A percentile compares a stretch with the other conserved stretches of the same genome.
Evolutionary conservation across 1,140 invertebrate species (phyloP).

Genomic region (Temnothorax longispinosus): DNA sequence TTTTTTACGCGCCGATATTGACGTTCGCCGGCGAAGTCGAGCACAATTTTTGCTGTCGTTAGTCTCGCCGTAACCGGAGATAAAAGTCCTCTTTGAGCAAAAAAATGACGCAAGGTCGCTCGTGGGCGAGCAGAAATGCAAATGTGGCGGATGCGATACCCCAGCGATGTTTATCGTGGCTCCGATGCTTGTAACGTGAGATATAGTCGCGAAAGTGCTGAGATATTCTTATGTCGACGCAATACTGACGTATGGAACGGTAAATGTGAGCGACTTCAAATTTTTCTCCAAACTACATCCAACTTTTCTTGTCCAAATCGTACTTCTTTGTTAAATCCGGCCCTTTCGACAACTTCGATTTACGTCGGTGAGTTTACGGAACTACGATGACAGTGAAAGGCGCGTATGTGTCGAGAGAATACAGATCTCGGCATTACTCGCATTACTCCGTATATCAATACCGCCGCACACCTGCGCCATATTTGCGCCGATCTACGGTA

Average conservation of each 20-base stretch:
- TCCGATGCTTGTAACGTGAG: conserved; percentile 11
- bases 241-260: not conserved
- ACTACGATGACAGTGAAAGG: not conserved
- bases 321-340: not conserved
- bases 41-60: conserved; percentile 22
- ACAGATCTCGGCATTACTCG: not conserved
- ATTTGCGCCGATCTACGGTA: conserved; percentile 6
- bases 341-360: conserved; percentile 19
- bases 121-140: conserved; percentile 44
- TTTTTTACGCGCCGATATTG: conserved; percentile 23
- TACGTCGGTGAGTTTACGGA: not conserved
- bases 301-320: not conserved
- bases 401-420: not conserved
- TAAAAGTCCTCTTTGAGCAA: conserved; percentile 29
- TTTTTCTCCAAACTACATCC: not conserved
- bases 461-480: not conserved
- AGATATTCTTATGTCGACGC: not conserved
- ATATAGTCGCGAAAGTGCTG: not conserved
- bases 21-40: not conserved
- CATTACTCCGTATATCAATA: conserved; percentile 21
- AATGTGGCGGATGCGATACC: conserved; percentile 24
- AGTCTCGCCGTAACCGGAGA: not conserved
- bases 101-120: conserved; percentile 28
- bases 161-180: conserved; percentile 24
- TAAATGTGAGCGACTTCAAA: not conserved